Evolutionary conservation across 2,113 vertebrate genomes (phyloP).

Genomic region (Cacatua alba): DNA sequence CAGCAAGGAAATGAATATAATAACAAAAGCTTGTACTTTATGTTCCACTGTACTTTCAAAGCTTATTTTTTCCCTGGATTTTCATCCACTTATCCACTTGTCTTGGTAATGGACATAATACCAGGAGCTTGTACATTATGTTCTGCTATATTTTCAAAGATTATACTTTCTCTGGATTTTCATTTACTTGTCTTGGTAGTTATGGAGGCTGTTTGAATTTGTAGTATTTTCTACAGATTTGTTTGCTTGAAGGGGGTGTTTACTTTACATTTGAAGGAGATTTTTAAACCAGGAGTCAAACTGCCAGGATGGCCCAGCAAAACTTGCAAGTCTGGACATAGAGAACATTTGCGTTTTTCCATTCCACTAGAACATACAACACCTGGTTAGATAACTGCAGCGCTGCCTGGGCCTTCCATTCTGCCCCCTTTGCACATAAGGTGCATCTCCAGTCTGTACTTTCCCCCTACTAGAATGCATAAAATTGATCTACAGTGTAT

Average conservation of each 20-base stretch:
- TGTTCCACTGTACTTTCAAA: background rate
- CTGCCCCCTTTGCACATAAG: background rate
- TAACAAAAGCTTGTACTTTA: background rate
- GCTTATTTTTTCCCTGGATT: background rate
- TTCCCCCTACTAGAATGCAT: background rate
- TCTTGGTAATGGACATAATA: background rate
- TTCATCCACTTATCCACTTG: background rate
- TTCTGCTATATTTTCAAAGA: background rate
- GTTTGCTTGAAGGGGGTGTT: background rate
- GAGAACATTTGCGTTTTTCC: background rate
- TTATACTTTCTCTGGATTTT: background rate
- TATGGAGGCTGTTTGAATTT: background rate
- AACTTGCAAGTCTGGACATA: background rate
- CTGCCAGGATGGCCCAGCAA: background rate
- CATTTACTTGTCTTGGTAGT: background rate
- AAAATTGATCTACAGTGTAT: background rate
- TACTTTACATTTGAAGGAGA: background rate
- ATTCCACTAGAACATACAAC: background rate
- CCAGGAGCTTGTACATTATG: background rate
- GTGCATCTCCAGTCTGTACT: background rate
- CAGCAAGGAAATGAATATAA: background rate
- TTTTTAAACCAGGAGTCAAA: background rate
- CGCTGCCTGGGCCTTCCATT: background rate
- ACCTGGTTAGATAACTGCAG: background rate
- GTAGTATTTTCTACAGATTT: background rate